Percentiles rank a stretch among this genome's conserved stretches.
phyloP scores from a whole-genome alignment of 2,888 invertebrate genomes.

The Oconnorella tubifera region DNA sequence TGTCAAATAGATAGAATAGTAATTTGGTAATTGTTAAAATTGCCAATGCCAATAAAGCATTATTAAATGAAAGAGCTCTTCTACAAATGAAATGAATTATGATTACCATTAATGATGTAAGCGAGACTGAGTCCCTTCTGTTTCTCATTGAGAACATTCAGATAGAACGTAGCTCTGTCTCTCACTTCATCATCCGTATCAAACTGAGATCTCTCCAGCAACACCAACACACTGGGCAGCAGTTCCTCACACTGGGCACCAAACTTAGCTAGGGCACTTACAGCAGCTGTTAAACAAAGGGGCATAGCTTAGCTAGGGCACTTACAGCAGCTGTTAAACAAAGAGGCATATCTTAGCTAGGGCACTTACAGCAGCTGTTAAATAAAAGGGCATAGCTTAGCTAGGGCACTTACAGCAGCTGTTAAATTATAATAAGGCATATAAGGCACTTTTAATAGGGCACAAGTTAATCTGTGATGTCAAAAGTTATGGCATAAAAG shows the following conservation, averaged over 20 bases:
- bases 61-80: background rate
- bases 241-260: conserved; percentile 90
- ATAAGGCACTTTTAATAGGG: too few species aligned
- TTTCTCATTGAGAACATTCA: conserved; percentile 67
- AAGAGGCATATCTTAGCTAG: too few species aligned
- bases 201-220: conserved; percentile 62
- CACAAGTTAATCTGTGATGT: too few species aligned
- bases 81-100: conserved; percentile 16
- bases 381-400: too few species aligned
- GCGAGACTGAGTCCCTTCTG: conserved; percentile 54
- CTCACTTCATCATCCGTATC: conserved; percentile 98
- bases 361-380: too few species aligned
- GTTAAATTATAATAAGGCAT: background rate
- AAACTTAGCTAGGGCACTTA: conserved; percentile 94
- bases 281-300: conserved; percentile 72
- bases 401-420: too few species aligned
- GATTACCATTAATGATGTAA: conserved; percentile 55
- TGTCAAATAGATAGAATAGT: too few species aligned
- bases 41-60: background rate
- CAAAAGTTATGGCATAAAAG: too few species aligned
- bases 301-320: too few species aligned
- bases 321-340: too few species aligned
- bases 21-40: background rate
- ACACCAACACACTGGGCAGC: conserved; percentile 76
- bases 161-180: conserved; percentile 94